Conservation (phyloP, 2,797 vertebrate species). For the Poliocrania exsul region DNA sequence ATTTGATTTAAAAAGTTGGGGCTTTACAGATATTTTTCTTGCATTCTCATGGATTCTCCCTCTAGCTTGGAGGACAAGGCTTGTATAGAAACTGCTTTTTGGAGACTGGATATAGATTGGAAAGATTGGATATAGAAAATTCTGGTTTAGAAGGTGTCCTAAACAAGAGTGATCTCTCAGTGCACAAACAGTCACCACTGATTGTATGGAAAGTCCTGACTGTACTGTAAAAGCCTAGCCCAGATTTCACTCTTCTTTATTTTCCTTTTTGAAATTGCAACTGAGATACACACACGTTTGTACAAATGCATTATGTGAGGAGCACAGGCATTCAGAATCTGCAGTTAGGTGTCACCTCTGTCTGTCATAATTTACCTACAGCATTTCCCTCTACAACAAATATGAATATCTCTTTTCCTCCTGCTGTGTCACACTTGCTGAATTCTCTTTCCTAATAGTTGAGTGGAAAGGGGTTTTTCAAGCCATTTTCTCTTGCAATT, state of each 20-base stretch:
- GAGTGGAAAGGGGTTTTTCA: not conserved
- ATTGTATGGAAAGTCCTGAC: not conserved
- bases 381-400: not conserved
- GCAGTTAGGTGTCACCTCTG: not conserved
- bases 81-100: not conserved
- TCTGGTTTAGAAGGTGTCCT: not conserved
- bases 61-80: not conserved
- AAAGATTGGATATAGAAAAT: not conserved
- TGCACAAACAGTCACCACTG: not conserved
- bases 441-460: not conserved
- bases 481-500: not conserved
- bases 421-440: not conserved
- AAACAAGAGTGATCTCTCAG: not conserved
- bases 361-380: not conserved
- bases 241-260: not conserved
- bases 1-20: constrained; percentile 24
- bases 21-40: constrained; percentile 23
- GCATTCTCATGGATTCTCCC: not conserved
- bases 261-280: not conserved
- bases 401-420: not conserved
- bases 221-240: not conserved
- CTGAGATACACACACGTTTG: not conserved
- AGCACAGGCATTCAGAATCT: not conserved
- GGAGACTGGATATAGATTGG: not conserved
- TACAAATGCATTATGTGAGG: not conserved